phyloP scores from a whole-genome alignment of 2,113 vertebrate species.

The Fulica atra region DNA sequence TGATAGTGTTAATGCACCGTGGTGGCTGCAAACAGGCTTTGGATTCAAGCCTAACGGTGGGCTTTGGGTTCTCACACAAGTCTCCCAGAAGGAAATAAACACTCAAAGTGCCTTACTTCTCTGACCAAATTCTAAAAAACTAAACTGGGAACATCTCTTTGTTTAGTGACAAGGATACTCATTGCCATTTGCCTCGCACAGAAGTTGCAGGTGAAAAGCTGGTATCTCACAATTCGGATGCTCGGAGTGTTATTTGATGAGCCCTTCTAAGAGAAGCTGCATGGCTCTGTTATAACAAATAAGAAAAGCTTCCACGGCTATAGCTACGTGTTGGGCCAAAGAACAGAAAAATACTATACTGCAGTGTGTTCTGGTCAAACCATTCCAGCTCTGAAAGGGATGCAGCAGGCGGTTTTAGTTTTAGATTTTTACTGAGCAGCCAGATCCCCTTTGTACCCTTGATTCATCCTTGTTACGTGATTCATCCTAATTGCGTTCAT shows the following conservation, averaged over 20 bases:
- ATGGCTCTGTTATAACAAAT: neutral
- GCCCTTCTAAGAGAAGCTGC: neutral
- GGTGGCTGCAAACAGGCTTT: neutral
- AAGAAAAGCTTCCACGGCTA: neutral
- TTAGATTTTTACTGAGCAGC: neutral
- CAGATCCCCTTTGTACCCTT: neutral
- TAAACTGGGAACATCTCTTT: neutral
- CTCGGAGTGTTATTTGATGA: neutral
- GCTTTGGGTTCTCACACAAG: neutral
- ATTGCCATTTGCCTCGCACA: neutral
- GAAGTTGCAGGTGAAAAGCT: neutral
- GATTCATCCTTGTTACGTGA: neutral
- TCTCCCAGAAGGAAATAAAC: neutral
- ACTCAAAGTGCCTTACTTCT: neutral
- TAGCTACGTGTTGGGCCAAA: neutral
- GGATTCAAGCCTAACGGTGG: neutral
- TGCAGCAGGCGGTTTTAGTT: neutral
- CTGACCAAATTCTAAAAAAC: neutral
- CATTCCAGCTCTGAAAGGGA: neutral
- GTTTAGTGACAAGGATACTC: neutral
- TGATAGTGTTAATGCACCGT: neutral
- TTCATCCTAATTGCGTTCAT: neutral
- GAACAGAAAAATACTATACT: neutral
- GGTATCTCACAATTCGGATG: neutral
- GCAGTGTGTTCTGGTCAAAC: neutral